phyloP scores from a whole-genome alignment of 2,797 vertebrate genomes.

The Myripristis murdjan region DNA sequence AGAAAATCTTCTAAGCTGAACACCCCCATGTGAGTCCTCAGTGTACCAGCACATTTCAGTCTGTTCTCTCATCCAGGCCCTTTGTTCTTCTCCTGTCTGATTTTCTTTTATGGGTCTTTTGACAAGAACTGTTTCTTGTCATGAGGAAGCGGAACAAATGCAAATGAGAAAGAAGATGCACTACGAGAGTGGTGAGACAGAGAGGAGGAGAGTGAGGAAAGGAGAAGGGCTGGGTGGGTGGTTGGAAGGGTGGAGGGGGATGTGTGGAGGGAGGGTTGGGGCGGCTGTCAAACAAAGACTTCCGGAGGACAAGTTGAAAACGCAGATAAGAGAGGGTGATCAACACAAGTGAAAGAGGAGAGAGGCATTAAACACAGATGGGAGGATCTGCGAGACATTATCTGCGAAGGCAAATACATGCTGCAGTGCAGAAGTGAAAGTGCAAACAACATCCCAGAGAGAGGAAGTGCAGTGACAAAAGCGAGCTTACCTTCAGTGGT shows the following conservation, averaged over 20 bases:
- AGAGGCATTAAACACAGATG: slow-evolving; percentile 41
- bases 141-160: slow-evolving; percentile 85
- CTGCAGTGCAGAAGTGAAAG: slow-evolving; percentile 57
- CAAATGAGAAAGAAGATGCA: slow-evolving; percentile 83
- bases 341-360: slow-evolving; percentile 31
- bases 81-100: slow-evolving; percentile 53
- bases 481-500: slow-evolving; percentile 59
- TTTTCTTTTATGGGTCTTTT: slow-evolving; percentile 60
- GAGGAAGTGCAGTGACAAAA: slow-evolving; percentile 63
- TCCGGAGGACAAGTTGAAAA: slow-evolving; percentile 73
- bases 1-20: slow-evolving; percentile 24
- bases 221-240: slow-evolving; percentile 57
- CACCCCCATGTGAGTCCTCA: slow-evolving; percentile 42
- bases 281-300: slow-evolving; percentile 80
- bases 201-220: slow-evolving; percentile 69
- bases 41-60: slow-evolving; percentile 29
- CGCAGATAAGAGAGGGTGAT: slow-evolving; percentile 55
- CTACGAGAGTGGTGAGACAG: slow-evolving; percentile 69
- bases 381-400: slow-evolving; percentile 3
- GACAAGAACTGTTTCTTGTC: slow-evolving; percentile 73
- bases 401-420: neutral
- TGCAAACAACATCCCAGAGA: slow-evolving; percentile 23
- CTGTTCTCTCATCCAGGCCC: slow-evolving; percentile 34
- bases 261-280: slow-evolving; percentile 54
- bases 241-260: no score